phyloP scores from a whole-genome alignment of 2,113 vertebrate species.

The Cisticola juncidis region DNA sequence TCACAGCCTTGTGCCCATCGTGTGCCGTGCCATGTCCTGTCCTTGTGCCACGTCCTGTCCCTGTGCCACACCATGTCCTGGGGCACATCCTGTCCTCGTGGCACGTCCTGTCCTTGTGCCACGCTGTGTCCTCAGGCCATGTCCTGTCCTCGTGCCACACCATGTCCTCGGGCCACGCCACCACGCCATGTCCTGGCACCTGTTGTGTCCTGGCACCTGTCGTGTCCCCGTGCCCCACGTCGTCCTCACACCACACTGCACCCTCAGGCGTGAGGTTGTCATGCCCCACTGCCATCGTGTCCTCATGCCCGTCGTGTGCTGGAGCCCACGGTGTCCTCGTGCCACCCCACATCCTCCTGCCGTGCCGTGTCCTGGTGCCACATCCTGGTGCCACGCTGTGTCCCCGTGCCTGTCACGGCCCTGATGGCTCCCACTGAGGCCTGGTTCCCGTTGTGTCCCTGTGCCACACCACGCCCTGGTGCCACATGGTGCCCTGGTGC shows the following conservation, averaged over 20 bases:
- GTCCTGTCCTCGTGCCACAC: background rate
- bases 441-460: too few species aligned
- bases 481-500: rapidly evolving
- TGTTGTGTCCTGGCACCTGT: too few species aligned
- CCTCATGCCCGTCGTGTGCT: rapidly evolving
- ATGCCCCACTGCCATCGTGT: rapidly evolving
- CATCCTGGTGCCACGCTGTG: too few species aligned
- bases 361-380: background rate
- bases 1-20: too few species aligned
- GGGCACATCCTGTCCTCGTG: background rate
- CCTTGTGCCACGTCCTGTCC: too few species aligned
- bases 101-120: background rate
- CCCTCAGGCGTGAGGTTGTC: background rate
- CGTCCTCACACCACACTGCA: rapidly evolving
- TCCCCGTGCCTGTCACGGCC: too few species aligned
- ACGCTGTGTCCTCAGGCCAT: rapidly evolving
- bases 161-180: background rate
- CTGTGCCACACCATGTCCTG: too few species aligned
- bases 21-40: too few species aligned
- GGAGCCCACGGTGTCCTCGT: rapidly evolving
- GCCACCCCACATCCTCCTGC: rapidly evolving
- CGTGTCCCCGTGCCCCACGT: background rate
- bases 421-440: too few species aligned
- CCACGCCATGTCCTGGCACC: too few species aligned
- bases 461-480: rapidly evolving